A percentile compares a stretch with the other conserved stretches of the same genome.
phyloP scores from a whole-genome alignment of 2,797 vertebrate species.

The Anguilla marmorata region DNA sequence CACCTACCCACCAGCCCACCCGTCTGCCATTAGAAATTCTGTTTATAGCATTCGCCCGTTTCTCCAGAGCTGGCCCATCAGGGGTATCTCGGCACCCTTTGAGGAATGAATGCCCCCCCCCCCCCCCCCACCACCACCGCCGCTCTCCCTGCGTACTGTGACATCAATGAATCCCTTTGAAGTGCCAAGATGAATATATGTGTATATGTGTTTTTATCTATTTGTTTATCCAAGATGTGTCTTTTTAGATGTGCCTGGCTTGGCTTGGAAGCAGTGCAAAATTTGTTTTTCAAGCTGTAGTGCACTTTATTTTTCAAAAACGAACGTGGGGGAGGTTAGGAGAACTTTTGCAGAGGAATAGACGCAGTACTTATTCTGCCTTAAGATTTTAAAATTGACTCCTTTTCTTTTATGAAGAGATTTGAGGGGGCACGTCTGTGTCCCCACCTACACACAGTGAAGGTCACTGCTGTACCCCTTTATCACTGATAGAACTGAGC shows the following conservation, averaged over 20 bases:
- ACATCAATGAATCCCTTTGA: conserved; percentile 81
- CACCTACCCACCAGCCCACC: conserved; percentile 60
- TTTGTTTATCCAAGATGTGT: conserved; percentile 60
- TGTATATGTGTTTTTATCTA: conserved; percentile 75
- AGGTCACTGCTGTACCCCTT: neutral
- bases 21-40: conserved; percentile 79
- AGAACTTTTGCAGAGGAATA: conserved; percentile 4
- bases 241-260: conserved; percentile 64
- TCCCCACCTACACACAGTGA: neutral
- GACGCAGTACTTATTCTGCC: conserved; percentile 43
- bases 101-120: conserved; percentile 74
- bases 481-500: neutral
- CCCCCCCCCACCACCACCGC: conserved; percentile 56
- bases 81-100: conserved; percentile 74
- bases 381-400: conserved; percentile 31
- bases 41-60: conserved; percentile 77
- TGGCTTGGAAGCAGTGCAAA: conserved; percentile 52
- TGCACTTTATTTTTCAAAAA: conserved; percentile 3
- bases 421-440: neutral
- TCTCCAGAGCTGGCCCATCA: conserved; percentile 70
- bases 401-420: conserved; percentile 39
- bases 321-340: neutral
- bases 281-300: conserved; percentile 32
- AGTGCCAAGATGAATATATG: conserved; percentile 71
- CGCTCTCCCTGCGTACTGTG: conserved; percentile 69